Evolutionary conservation across 2,888 invertebrate genomes (phyloP), one percentile per base, ranked within the genome.

Genomic region (Lasioglossum oenotherae): DNA sequence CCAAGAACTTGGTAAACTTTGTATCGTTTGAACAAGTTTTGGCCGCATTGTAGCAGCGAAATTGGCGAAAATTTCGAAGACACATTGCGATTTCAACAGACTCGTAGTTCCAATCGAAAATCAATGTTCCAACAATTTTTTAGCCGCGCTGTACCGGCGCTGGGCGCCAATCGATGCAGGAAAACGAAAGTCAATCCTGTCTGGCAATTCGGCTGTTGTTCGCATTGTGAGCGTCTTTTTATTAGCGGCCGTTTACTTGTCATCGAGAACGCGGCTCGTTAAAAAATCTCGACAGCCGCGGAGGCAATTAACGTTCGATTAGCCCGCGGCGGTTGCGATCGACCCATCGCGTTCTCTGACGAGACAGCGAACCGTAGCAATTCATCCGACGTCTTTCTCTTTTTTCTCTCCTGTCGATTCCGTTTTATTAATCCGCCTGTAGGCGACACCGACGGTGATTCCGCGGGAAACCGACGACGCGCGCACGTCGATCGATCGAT

Each of bases 231-330:
- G 10, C 14, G 60, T 35, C 67, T 35, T 31, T 67, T 67, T 67
- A 35, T 67, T 19, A 5, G 64, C 35, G 35, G 31, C 16, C 16
- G 31, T 31, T 31, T 31, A 8, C 19, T 16, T 31, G 31, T 19
- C 31, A 5, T 31, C 35, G 6, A 1, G 31, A 31, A 19, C 35
- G 67, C 31, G 16, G 67, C n/a, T 53, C 53, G 53, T 53, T 53
- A 53, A 72, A 72, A 72, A 72, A 72, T 72, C n/a, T n/a, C 72
- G 14, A 14, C 72, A 72, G 72, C 12, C 72, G 16, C 44, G 44
- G 41, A 27, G 41, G 72, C 72, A 72, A 72, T 72, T 72, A 72
- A 72, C 72, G 27, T 72, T 16, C 72, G 72, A 72, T 72, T 72
- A 72, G 72, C 72, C 44, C 12, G 72, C 41, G 72, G 27, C 27